Base-by-base conservation (phyloP, 2,888 invertebrate species). In the Drosophila cyrtoloma region DNA sequence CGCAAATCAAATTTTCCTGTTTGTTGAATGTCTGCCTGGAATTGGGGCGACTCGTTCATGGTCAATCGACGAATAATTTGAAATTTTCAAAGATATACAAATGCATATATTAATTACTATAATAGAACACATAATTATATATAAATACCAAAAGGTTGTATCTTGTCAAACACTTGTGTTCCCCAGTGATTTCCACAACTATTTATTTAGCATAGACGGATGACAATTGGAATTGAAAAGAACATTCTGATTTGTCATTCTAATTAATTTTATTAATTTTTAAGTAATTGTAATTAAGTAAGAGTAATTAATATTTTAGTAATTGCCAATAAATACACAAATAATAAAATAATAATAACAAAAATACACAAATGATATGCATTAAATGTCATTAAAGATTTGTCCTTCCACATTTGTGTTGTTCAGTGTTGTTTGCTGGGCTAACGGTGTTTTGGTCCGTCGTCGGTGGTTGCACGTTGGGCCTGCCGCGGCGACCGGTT, bases 391-490 rank as follows among this genome's bases (percentile, higher is more conserved):
- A 16, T 16, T 26, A 16, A 47, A 9, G 14, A 14, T 51, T 9
- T 1, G 0, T n/a, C 14, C 32, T 32, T 0, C 7, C 32, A 6
- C 56, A 30, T 4, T 47, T 3, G 10, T 75, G 78, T 42, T 63
- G 72, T 7, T 5, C 19, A 79, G 79, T 79, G 79, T 59, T n/a
- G 0, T 42, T 28, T 32, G 9, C 12, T 53, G 19, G 35, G n/a
- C 66, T 59, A 61, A 53, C 57, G 44, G 75, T 44, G 71, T 65
- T 66, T 66, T 77, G 67, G 58, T 47, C 47, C 26, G 16, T 58
- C n/a, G 35, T 39, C 30, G 67, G 61, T 74, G 79, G 79, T 79
- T 65, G 73, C 32, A 57, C 44, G 33, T 42, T 70, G 66, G 57
- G 28, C 58, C 44, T 55, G 37, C 47, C 44, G 75, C 35, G 22